phyloP scores from a whole-genome alignment of 2,888 invertebrate genomes.

The Keiferia lycopersicella region DNA sequence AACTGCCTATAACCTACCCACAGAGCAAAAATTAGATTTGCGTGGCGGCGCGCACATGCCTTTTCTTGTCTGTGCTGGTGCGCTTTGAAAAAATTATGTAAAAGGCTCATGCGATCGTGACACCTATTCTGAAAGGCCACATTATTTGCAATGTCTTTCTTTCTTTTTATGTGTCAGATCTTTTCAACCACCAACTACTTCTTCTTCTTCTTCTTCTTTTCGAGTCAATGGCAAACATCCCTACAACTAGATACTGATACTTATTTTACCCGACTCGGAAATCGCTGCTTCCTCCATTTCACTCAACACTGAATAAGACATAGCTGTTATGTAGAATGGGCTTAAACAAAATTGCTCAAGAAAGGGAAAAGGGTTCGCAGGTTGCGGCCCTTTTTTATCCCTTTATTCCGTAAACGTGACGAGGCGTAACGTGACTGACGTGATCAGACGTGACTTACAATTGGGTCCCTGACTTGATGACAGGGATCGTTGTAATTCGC shows the following conservation, averaged over 20 bases:
- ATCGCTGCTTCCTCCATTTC: not conserved
- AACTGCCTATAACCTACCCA: not conserved
- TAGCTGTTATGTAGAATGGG: not conserved
- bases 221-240: too few relatives aligned
- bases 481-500: not conserved
- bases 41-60: too few relatives aligned
- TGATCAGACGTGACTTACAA: slow-evolving; percentile 5
- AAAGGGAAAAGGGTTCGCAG: slow-evolving; percentile 4
- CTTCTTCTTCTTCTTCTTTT: too few relatives aligned
- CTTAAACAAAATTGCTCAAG: slow-evolving; percentile 4
- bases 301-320: not conserved
- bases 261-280: not conserved
- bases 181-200: too few relatives aligned
- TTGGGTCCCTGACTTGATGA: not conserved
- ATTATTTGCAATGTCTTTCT: too few relatives aligned
- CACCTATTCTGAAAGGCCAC: too few relatives aligned
- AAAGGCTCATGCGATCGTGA: too few relatives aligned
- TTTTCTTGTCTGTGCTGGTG: too few relatives aligned
- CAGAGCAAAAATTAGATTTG: too few relatives aligned
- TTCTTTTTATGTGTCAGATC: too few relatives aligned
- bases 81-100: too few relatives aligned
- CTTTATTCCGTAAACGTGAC: not conserved
- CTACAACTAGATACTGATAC: too few relatives aligned
- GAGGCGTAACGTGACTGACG: not conserved
- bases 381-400: not conserved